A percentile compares a stretch with the other conserved stretches of the same genome.
These are phyloP conservation scores for Heliconius ismenius DNA, from an alignment of 2,888 invertebrate genomes.

Conservation along the genomic window DNA sequence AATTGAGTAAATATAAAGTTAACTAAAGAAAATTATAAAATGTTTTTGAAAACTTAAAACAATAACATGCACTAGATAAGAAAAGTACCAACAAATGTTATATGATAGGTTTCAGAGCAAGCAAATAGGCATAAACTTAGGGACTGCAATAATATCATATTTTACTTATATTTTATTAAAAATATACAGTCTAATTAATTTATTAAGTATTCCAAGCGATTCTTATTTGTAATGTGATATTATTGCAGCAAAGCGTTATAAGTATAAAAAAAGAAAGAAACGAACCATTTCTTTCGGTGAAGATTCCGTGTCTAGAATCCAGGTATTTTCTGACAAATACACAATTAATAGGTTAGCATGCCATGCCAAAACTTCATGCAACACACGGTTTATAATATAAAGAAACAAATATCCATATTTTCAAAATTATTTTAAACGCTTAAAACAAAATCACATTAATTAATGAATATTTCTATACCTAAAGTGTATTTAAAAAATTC, in stretches of 20 bases:
- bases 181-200: neutral
- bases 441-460: conserved; percentile 17
- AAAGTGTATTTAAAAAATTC: conserved; percentile 13
- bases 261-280: conserved; percentile 60
- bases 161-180: neutral
- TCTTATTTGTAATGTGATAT: conserved; percentile 32
- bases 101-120: conserved; percentile 29
- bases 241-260: conserved; percentile 35
- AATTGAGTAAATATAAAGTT: neutral
- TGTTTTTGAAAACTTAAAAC: conserved; percentile 6
- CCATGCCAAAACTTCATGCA: conserved; percentile 78
- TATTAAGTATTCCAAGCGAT: neutral
- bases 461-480: conserved; percentile 17
- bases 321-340: conserved; percentile 80
- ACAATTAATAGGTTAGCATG: conserved; percentile 78
- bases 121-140: conserved; percentile 25
- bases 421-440: conserved; percentile 9
- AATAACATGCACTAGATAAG: conserved; percentile 22
- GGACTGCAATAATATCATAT: conserved; percentile 32
- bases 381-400: conserved; percentile 60
- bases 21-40: neutral
- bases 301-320: conserved; percentile 78
- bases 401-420: conserved; percentile 29
- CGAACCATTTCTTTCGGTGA: conserved; percentile 76
- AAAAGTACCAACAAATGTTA: conserved; percentile 26